These are phyloP conservation scores for Aricia agestis DNA, from an alignment of 1,140 invertebrate genomes.

Conservation along the genomic window DNA sequence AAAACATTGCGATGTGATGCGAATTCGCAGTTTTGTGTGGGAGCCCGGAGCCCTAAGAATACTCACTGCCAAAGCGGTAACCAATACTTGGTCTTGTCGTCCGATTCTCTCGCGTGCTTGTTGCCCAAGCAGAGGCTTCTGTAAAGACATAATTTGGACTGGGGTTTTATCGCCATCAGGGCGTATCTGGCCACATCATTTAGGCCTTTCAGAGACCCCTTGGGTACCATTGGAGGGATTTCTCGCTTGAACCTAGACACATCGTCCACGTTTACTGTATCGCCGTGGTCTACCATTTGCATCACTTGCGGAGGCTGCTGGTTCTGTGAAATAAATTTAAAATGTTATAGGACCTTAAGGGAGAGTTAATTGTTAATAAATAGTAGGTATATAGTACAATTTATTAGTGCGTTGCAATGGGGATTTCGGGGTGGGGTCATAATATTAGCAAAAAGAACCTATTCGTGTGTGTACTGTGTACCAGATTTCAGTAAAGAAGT, in stretches of 20 bases:
- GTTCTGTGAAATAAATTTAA: slow-evolving; percentile 31
- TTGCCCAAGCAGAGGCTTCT: slow-evolving; percentile 80
- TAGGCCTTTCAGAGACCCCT: slow-evolving; percentile 52
- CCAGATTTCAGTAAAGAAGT: too few relatives aligned
- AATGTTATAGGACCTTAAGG: not conserved
- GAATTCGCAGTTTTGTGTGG: too few relatives aligned
- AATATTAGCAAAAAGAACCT: too few relatives aligned
- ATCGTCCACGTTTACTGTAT: slow-evolving; percentile 65
- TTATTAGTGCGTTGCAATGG: too few relatives aligned
- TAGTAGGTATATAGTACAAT: too few relatives aligned
- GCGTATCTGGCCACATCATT: slow-evolving; percentile 76
- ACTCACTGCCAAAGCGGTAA: slow-evolving; percentile 83
- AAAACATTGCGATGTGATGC: too few relatives aligned
- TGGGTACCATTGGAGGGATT: slow-evolving; percentile 25
- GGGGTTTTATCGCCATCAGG: slow-evolving; percentile 74
- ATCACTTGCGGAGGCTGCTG: slow-evolving; percentile 59
- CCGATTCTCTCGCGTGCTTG: slow-evolving; percentile 73
- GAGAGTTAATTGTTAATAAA: too few relatives aligned
- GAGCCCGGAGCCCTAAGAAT: too few relatives aligned
- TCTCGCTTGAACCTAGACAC: slow-evolving; percentile 57
- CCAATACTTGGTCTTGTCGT: slow-evolving; percentile 78
- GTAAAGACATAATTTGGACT: slow-evolving; percentile 77
- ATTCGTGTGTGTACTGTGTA: too few relatives aligned
- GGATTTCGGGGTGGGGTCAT: too few relatives aligned
- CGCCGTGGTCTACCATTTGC: slow-evolving; percentile 59